Evolutionary conservation across 2,888 invertebrate genomes (phyloP).

Genomic region (Leucophenga montana): DNA sequence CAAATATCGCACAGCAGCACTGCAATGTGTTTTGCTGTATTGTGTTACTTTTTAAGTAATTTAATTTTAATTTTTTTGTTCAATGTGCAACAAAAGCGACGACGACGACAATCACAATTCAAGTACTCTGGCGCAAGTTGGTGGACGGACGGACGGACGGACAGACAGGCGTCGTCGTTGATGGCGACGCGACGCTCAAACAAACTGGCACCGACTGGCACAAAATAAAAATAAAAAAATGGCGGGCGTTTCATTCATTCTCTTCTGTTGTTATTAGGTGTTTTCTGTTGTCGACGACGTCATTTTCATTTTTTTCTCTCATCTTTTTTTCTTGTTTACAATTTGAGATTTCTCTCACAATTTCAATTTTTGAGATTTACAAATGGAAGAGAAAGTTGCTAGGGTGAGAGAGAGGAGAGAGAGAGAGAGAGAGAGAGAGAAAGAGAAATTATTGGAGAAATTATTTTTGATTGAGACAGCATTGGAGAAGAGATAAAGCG

Average conservation of each 20-base stretch:
- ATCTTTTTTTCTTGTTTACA: conserved; percentile 2
- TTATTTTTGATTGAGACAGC: too few species aligned
- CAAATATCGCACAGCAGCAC: conserved; percentile 34
- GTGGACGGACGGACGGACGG: not conserved
- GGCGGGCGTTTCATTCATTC: conserved; percentile 38
- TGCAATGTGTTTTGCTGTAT: conserved; percentile 13
- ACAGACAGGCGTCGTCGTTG: conserved; percentile 3
- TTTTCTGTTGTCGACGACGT: conserved; percentile 21
- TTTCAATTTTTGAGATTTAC: too few species aligned
- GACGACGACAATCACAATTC: conserved; percentile 37
- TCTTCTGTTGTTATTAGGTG: not conserved
- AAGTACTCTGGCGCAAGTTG: conserved; percentile 21
- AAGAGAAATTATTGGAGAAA: too few species aligned
- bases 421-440: not conserved
- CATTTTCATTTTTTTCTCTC: conserved; percentile 10
- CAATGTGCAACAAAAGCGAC: conserved; percentile 62
- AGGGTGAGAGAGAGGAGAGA: not conserved
- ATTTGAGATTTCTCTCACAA: not conserved
- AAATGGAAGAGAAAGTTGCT: too few species aligned
- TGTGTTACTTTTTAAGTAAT: conserved; percentile 52
- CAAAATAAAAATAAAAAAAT: too few species aligned
- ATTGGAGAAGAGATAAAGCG: too few species aligned
- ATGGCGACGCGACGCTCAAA: conserved; percentile 29
- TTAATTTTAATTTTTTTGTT: conserved; percentile 62
- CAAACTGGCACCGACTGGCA: conserved; percentile 70